Evolutionary conservation across 2,797 vertebrate genomes (phyloP).

Genomic region (Austrolebias charrua): DNA sequence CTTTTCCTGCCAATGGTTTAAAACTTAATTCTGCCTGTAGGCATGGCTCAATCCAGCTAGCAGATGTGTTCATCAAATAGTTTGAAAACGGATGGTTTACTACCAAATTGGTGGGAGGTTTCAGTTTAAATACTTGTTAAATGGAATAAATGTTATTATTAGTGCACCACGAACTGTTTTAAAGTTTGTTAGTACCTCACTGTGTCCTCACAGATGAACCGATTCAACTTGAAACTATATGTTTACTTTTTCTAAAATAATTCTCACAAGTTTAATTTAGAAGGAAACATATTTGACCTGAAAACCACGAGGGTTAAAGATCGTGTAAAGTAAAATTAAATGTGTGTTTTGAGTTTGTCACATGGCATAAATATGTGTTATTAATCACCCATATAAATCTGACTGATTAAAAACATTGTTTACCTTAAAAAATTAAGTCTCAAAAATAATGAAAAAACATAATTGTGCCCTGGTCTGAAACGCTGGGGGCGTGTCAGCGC

Average conservation of each 20-base stretch:
- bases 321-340: no score
- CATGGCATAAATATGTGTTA: no score
- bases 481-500: no score
- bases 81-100: slow-evolving; percentile 43
- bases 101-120: slow-evolving; percentile 32
- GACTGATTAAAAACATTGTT: no score
- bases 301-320: no score
- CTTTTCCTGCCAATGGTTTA: slow-evolving; percentile 50
- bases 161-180: slow-evolving; percentile 23
- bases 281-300: slow-evolving; percentile 8
- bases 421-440: no score
- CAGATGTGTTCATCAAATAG: slow-evolving; percentile 28
- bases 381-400: no score
- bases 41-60: slow-evolving; percentile 42
- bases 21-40: slow-evolving; percentile 65
- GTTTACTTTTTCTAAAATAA: slow-evolving; percentile 36
- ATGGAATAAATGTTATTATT: slow-evolving; percentile 34
- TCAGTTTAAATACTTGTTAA: slow-evolving; percentile 23
- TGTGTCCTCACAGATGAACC: slow-evolving; percentile 24
- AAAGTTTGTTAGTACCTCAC: slow-evolving; percentile 4
- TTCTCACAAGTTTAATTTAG: slow-evolving; percentile 36
- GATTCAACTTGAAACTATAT: slow-evolving; percentile 35
- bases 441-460: no score
- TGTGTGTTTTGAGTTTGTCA: no score
- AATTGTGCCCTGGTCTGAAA: no score